A percentile compares a stretch with the other conserved stretches of the same genome.
These are phyloP conservation scores for Addax nasomaculatus DNA, from an alignment of 2,113 vertebrate species.

Conservation along the genomic window DNA sequence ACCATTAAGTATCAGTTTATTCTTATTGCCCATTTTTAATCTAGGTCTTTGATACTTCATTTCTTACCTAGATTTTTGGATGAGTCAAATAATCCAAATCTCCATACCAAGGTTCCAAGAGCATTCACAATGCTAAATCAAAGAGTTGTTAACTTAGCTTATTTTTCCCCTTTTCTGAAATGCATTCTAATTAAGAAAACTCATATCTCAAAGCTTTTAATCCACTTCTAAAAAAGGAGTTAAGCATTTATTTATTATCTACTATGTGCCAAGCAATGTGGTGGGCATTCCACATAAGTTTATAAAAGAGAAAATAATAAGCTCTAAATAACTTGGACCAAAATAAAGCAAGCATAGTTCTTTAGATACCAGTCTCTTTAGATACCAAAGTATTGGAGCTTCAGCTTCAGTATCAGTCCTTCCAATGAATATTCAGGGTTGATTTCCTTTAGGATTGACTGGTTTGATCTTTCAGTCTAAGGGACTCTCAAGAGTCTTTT, in stretches of 20 bases:
- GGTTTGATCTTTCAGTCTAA: not conserved
- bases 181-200: not conserved
- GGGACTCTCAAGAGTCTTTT: not conserved
- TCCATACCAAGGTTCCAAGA: not conserved
- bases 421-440: not conserved
- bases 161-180: not conserved
- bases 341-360: not conserved
- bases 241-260: not conserved
- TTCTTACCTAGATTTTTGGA: not conserved
- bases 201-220: not conserved
- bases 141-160: not conserved
- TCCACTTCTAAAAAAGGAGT: not conserved
- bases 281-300: not conserved
- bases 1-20: not conserved
- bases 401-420: not conserved
- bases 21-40: not conserved
- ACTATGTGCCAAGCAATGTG: not conserved
- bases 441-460: not conserved
- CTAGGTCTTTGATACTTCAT: not conserved
- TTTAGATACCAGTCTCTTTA: not conserved
- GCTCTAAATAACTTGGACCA: not conserved
- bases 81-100: not conserved
- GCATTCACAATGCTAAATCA: not conserved
- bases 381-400: not conserved
- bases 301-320: not conserved